Evolutionary conservation across 2,797 vertebrate genomes (phyloP), one percentile per base, ranked within the genome.

Genomic region (Intellagama lesueurii): DNA sequence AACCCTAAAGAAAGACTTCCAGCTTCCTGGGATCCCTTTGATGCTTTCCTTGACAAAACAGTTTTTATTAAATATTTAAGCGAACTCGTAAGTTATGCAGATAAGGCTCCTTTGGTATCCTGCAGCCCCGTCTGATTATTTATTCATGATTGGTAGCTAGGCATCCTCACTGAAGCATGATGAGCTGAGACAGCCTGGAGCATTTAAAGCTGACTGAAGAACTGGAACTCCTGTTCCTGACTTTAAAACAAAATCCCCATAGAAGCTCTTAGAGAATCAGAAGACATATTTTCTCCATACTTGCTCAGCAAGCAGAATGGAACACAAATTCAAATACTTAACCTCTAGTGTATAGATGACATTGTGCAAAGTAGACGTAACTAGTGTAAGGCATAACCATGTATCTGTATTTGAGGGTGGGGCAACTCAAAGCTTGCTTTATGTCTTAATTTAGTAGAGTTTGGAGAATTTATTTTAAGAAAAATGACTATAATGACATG

Each of bases 11-110:
- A 90, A 94, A 16, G 56, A 75, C 40, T 81, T 79, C 35, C 0
- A 8, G 75, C 68, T 32, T 32, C 84, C 82, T 93, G 84, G 85
- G 87, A 76, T 93, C 87, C 88, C 88, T 86, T 88, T 91, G 81
- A 0, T 92, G 87, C 89, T 92, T 94, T 95, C 84, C 26, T 82
- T 88, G n/a, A 9, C 81, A 0, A 89, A 92, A 91, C 92, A 91
- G 93, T 90, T 94, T 93, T 94, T 94, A 80, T 92, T 96, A 93
- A 96, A 96, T 96, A 94, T 96, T 96, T 96, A 92, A 96, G 95
- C 90, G 93, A 93, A 76, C 90, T 95, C 87, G 92, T 95, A 92
- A 94, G 87, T 94, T 94, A 96, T 95, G 94, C 89, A 95, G 91
- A 95, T 94, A 94, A 92, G 93, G 89, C 93, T 94, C 86, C 92